Percentiles rank a stretch among this genome's conserved stretches.
Evolutionary conservation across 2,888 invertebrate genomes (phyloP).

Genomic region (Mactromeris polynyma): DNA sequence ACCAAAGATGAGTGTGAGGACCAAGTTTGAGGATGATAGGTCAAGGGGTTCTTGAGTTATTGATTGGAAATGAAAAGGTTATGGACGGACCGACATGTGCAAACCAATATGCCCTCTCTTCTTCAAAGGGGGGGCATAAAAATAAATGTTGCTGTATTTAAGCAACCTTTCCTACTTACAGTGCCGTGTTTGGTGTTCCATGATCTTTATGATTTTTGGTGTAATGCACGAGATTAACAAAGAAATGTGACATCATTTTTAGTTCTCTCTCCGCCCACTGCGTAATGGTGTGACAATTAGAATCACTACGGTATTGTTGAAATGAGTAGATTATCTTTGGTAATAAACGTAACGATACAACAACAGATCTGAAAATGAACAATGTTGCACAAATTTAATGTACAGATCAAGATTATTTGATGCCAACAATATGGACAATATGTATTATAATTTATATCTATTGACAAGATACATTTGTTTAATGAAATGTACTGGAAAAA

Average conservation of each 20-base stretch:
- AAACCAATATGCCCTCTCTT: no score
- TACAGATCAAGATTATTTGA: neutral
- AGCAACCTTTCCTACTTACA: conserved; percentile 39
- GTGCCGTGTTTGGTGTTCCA: conserved; percentile 48
- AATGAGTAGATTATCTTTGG: conserved; percentile 97
- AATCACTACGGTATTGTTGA: conserved; percentile 93
- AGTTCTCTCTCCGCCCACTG: conserved; percentile 97
- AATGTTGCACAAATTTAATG: neutral
- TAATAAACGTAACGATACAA: conserved; percentile 94
- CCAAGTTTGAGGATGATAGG: no score
- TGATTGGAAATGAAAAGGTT: no score
- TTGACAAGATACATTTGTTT: no score
- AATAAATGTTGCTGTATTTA: no score
- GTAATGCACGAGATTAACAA: conserved; percentile 94
- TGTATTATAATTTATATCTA: no score
- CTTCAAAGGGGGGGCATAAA: no score
- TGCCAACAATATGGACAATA: neutral
- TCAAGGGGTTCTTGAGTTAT: no score
- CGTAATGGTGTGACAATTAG: conserved; percentile 93
- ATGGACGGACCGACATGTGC: no score
- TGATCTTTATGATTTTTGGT: conserved; percentile 80
- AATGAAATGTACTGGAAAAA: no score
- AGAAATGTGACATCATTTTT: conserved; percentile 97
- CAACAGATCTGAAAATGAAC: conserved; percentile 91
- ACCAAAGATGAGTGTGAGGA: no score